A percentile compares a stretch with the other conserved stretches of the same genome.
Evolutionary conservation across 37 sponge, comb jelly and placozoan species (phyloP).

Genomic region (Lycopodina hypogea): DNA sequence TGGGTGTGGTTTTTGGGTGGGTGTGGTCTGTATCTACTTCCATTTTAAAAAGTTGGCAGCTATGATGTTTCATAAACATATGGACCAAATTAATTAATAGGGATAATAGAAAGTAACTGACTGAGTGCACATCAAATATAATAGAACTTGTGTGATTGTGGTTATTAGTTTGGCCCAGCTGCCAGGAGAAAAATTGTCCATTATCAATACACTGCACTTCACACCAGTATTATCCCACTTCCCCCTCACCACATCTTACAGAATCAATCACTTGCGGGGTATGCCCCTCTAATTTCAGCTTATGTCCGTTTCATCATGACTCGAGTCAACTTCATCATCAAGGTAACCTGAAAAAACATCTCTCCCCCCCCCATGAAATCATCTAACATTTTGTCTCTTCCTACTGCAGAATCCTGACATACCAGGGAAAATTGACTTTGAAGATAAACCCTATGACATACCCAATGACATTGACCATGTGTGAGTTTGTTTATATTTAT

Average conservation of each 20-base stretch:
- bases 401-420: conserved; percentile 68
- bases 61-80: no score
- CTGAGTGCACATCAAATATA: no score
- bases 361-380: not conserved
- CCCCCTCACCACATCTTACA: not conserved
- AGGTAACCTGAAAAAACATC: conserved; percentile 39
- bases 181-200: not conserved
- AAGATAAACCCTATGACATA: conserved; percentile 50
- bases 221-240: not conserved
- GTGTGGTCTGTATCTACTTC: no score
- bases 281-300: conserved; percentile 72
- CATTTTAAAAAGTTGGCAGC: no score
- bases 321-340: conserved; percentile 73
- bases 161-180: not conserved
- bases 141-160: not conserved
- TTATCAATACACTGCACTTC: not conserved
- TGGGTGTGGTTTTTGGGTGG: no score
- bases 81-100: no score
- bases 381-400: not conserved
- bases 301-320: conserved; percentile 73
- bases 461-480: conserved; percentile 62
- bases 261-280: conserved; percentile 62
- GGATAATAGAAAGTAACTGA: no score
- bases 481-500: conserved; percentile 54
- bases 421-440: conserved; percentile 55